Evolutionary conservation across 2,113 vertebrate genomes (phyloP), one percentile per base, ranked within the genome.

Genomic region (Sinosuthora webbiana): DNA sequence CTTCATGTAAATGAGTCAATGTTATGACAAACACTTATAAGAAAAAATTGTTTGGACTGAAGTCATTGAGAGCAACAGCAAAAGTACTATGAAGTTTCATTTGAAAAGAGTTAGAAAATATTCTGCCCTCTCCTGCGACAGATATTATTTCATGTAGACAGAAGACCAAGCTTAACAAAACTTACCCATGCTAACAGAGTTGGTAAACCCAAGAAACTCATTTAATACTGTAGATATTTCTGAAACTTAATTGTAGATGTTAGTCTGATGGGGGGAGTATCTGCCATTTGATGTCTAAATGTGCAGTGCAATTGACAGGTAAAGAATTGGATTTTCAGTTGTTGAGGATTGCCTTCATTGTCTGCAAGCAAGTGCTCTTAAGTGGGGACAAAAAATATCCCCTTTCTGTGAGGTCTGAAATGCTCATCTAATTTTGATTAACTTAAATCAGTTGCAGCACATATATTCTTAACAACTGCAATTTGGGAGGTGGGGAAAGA

Each of bases 271-370:
- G 33, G 27, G 35, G 27, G 13, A 49, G 3, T 20, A 47, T 76
- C 59, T 95, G 92, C 68, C 92, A 79, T 35, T 94, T 94, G 33
- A 71, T 86, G 90, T 53, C 9, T 41, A 52, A 44, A 80, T 11
- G 13, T 35, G 25, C 33, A 52, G 10, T 56, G 35, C 9, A 52
- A n/a, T 28, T 30, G 45, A n/a, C 50, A 57, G 13, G 22, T 19
- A 17, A 76, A 39, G 19, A 56, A 39, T 1, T n/a, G 16, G 21
- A 6, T 37, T 25, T 16, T 57, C 33, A 13, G 16, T 0, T 3
- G 3, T 21, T 0, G 1, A n/a, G 28, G 3, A 4, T 12, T 45
- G 10, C 10, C 33, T 47, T 62, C 22, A 5, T 13, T 47, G 16
- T 14, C 41, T 73, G 15, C 23, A 63, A 56, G 35, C 3, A 50